Base-by-base conservation (phyloP, 30 jellyfish, hydroid and myxozoan genomes). In the Cassiopea xamachana region DNA sequence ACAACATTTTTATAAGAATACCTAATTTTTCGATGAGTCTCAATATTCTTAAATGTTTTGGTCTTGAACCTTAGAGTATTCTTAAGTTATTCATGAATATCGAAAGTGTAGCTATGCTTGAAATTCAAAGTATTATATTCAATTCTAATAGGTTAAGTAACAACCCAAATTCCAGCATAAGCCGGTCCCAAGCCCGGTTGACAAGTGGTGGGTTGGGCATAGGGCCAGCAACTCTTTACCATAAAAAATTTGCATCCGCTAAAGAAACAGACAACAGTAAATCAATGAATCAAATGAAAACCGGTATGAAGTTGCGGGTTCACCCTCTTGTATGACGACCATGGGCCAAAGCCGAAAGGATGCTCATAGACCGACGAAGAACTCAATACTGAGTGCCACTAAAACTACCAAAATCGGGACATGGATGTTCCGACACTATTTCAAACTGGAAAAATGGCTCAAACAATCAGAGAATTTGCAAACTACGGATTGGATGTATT, bases 381-480 rank as follows among this genome's bases (percentile, higher is more conserved):
- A 10, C 12, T 55, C 64, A 3, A 55, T 55, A 3, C 64, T 55
- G 64, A 10, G 12, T 55, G 64, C 64, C 7, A 55, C 7, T 3
- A 6, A 55, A 3, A 55, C 12, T 55, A 55, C 64, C 7, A 55
- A 55, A 55, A 55, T 55, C 64, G 64, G 64, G 12, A 3, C 64
- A 55, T 55, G 64, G 64, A 55, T 69, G 78, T 69, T 4, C 46
- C 4, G 7, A 73, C 55, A 50, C 81, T 73, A 14, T 73, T 14
- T 50, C 81, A 73, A 73, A 10, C 48, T 48, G 81, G 81, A 50
- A 16, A 73, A 73, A 17, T 73, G 12, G 81, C 60, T 13, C 81
- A 73, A 50, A 19, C 39, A 10, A 73, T 73, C 10, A 48, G 81
- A 27, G 81, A 73, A 73, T 73, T 73, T 73, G 51, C 17, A 17